Conservation (phyloP, 2,113 vertebrate genomes). For the Amia ocellicauda region DNA sequence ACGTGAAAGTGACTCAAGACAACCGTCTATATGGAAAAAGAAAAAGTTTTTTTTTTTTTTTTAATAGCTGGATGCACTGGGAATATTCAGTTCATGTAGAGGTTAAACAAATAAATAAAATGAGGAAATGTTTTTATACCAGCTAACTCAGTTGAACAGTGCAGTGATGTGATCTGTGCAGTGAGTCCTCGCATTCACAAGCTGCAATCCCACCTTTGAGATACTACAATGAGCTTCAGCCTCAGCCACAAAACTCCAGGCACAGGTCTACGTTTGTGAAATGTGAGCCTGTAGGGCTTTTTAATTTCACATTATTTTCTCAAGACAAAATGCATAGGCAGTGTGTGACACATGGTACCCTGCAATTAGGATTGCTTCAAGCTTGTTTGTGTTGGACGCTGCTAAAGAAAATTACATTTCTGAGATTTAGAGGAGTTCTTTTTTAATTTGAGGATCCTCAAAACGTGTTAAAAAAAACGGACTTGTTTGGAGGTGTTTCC, state of each 20-base stretch:
- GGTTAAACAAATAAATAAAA: too few species aligned
- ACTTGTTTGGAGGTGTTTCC: not conserved
- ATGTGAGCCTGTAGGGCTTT: not conserved
- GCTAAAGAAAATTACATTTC: not conserved
- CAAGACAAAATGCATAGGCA: too few species aligned
- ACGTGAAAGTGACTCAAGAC: not conserved
- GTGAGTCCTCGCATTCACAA: too few species aligned
- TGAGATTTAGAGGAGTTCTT: not conserved
- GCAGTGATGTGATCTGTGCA: not conserved
- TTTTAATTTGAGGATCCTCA: not conserved
- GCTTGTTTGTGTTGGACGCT: not conserved
- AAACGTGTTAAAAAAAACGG: not conserved
- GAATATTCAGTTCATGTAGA: too few species aligned
- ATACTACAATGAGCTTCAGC: too few species aligned
- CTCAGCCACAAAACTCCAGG: too few species aligned
- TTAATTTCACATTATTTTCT: not conserved
- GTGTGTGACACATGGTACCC: not conserved
- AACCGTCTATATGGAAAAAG: too few species aligned
- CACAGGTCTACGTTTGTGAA: not conserved
- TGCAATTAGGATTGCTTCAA: not conserved
- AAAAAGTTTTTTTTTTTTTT: not conserved
- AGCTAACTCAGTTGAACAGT: not conserved
- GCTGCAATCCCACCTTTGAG: too few species aligned
- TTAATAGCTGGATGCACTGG: too few species aligned
- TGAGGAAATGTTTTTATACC: not conserved